phyloP scores from a whole-genome alignment of 2,888 invertebrate species.

The Nowickia ferox region DNA sequence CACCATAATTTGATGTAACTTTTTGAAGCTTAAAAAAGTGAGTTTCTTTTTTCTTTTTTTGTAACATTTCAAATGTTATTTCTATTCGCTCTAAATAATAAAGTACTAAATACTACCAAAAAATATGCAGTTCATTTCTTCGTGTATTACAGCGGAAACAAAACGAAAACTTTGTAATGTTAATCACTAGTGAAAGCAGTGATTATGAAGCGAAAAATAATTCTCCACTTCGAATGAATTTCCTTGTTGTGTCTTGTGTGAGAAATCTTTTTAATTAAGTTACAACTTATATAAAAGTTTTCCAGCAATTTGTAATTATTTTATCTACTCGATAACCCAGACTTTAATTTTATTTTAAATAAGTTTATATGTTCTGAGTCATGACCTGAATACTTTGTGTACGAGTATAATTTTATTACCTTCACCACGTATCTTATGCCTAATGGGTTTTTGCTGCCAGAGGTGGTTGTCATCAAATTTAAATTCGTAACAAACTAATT shows the following conservation, averaged over 20 bases:
- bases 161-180: neutral
- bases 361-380: constrained; percentile 35
- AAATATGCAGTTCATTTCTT: neutral
- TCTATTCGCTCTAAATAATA: neutral
- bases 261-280: neutral
- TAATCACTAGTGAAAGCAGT: constrained; percentile 1
- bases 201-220: neutral
- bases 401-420: constrained; percentile 27
- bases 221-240: neutral
- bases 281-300: neutral
- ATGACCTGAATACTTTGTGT: constrained; percentile 63
- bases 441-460: constrained; percentile 27
- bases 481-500: constrained; percentile 17
- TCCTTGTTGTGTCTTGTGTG: neutral
- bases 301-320: neutral
- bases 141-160: neutral
- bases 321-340: neutral
- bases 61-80: neutral
- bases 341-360: neutral
- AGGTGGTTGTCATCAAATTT: constrained; percentile 37
- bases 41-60: neutral
- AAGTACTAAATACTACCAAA: neutral
- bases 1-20: too few species aligned
- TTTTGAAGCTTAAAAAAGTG: too few species aligned
- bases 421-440: neutral